Percentiles rank a stretch among this genome's conserved stretches.
Conservation (phyloP, 2,888 invertebrate species). For the Orthosia incerta region DNA sequence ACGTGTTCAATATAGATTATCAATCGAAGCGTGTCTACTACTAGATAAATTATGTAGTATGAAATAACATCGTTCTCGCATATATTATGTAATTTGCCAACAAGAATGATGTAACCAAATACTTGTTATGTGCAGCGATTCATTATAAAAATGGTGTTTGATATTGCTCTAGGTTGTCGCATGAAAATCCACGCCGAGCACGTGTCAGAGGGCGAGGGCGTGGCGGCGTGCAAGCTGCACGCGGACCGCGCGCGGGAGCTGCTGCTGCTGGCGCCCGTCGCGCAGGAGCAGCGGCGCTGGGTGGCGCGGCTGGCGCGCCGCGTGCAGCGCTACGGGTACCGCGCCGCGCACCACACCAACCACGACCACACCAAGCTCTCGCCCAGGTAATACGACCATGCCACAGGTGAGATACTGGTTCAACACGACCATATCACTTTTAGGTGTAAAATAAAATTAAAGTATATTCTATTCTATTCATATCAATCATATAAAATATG, state of each 20-base stretch:
- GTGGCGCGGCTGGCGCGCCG: constrained; percentile 81
- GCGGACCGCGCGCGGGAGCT: constrained; percentile 99
- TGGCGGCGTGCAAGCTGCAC: constrained; percentile 99
- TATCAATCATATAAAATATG: neutral
- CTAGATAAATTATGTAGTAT: too few species aligned
- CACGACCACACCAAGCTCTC: constrained; percentile 85
- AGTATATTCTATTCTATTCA: too few species aligned
- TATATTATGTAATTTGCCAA: too few species aligned
- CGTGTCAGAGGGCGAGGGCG: constrained; percentile 94
- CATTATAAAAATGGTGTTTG: neutral
- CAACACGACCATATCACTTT: too few species aligned
- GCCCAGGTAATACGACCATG: constrained; percentile 77
- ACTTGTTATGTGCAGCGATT: neutral
- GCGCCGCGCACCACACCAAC: constrained; percentile 94
- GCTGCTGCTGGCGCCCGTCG: constrained; percentile 95
- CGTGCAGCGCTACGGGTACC: constrained; percentile 98
- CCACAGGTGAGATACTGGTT: constrained; percentile 65
- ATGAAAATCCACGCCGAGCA: constrained; percentile 99
- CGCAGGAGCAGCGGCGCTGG: constrained; percentile 93
- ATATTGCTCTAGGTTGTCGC: constrained; percentile 94
- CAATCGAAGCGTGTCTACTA: too few species aligned
- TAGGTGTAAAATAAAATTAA: too few species aligned
- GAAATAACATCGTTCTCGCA: too few species aligned
- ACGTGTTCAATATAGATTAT: too few species aligned
- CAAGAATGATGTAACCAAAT: too few species aligned